Percentiles rank a stretch among this genome's conserved stretches.
These are phyloP conservation scores for Acipenser ruthenus DNA, from an alignment of 2,797 vertebrate species.

Conservation along the genomic window DNA sequence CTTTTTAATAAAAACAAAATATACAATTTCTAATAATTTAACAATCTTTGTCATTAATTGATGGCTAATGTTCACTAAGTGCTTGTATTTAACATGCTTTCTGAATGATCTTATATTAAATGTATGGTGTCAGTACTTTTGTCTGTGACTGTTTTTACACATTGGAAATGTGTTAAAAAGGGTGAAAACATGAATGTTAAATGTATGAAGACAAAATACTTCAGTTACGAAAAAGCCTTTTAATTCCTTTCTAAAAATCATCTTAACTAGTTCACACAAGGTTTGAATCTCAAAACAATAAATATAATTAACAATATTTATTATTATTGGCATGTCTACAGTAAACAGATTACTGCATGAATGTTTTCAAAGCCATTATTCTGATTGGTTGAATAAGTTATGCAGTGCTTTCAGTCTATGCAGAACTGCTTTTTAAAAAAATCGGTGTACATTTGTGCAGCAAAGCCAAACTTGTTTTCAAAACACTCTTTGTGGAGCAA, in stretches of 20 bases:
- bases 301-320: slow-evolving; percentile 14
- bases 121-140: no score
- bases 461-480: slow-evolving; percentile 45
- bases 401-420: slow-evolving; percentile 42
- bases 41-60: no score
- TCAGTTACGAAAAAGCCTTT: slow-evolving; percentile 46
- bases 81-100: no score
- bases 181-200: slow-evolving; percentile 3
- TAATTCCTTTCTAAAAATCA: slow-evolving; percentile 60
- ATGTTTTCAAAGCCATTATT: slow-evolving; percentile 53
- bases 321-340: slow-evolving; percentile 93
- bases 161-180: no score
- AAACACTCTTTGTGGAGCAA: background rate
- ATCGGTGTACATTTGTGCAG: slow-evolving; percentile 41
- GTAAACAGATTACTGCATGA: slow-evolving; percentile 88
- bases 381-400: slow-evolving; percentile 65
- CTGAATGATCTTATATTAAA: no score
- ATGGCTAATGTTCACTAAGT: no score
- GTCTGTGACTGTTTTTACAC: no score
- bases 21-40: no score
- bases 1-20: no score
- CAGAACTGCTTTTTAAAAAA: no score
- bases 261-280: slow-evolving; percentile 56
- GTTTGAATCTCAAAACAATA: slow-evolving; percentile 55
- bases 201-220: slow-evolving; percentile 36